Percentiles rank a stretch among this genome's conserved stretches.
These are phyloP conservation scores for Sebastes goodei DNA, from an alignment of 2,797 vertebrate species.

Conservation along the genomic window DNA sequence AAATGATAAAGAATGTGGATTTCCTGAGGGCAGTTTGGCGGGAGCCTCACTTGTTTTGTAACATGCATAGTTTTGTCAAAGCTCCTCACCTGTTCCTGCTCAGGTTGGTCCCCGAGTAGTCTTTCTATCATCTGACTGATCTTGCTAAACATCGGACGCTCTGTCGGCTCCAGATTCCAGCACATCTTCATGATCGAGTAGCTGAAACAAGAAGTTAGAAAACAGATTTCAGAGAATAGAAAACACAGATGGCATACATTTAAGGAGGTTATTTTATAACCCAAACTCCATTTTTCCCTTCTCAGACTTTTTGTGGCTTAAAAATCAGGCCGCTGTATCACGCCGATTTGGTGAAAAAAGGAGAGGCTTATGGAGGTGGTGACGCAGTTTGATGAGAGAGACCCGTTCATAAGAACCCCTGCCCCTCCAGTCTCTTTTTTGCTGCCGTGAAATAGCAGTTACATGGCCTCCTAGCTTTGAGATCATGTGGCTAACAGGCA, in stretches of 20 bases:
- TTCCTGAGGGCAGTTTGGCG: not conserved
- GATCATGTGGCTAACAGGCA: slow-evolving; percentile 83
- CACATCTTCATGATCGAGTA: slow-evolving; percentile 95
- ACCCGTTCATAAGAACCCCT: slow-evolving; percentile 51
- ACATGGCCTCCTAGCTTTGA: slow-evolving; percentile 54
- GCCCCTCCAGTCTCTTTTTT: slow-evolving; percentile 54
- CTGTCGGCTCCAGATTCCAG: slow-evolving; percentile 93
- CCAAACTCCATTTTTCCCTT: not conserved
- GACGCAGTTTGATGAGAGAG: slow-evolving; percentile 64
- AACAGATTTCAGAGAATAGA: not conserved
- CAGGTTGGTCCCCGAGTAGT: slow-evolving; percentile 80
- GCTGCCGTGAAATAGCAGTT: slow-evolving; percentile 70
- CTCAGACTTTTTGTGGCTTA: not conserved
- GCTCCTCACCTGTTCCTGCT: slow-evolving; percentile 78
- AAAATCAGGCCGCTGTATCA: not conserved
- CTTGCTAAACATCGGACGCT: slow-evolving; percentile 90
- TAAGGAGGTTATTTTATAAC: not conserved
- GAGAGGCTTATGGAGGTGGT: slow-evolving; percentile 24
- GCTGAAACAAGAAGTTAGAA: slow-evolving; percentile 73
- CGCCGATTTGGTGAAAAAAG: slow-evolving; percentile 15
- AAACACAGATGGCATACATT: not conserved
- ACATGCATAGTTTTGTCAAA: not conserved
- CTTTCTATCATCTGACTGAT: slow-evolving; percentile 88
- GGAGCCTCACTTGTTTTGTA: not conserved
- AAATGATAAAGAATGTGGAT: not conserved